A percentile compares a stretch with the other conserved stretches of the same genome.
These are phyloP conservation scores for Lomographa bimaculata DNA, from an alignment of 2,888 invertebrate genomes.

Conservation along the genomic window DNA sequence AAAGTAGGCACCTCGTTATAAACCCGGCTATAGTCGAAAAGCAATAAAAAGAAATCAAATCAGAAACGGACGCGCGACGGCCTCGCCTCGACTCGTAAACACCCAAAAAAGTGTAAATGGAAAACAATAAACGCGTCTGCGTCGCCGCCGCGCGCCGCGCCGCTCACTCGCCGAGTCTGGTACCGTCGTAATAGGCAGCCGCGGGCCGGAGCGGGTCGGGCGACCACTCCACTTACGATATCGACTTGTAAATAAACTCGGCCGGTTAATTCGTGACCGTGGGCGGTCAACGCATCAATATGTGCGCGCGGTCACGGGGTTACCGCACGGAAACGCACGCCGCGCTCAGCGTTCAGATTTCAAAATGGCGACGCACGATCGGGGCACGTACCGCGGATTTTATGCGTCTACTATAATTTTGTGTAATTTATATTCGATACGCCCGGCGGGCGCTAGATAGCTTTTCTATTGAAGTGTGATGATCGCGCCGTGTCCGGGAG, in stretches of 20 bases:
- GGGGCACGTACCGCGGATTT: constrained; percentile 57
- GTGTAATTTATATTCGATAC: constrained; percentile 80
- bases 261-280: constrained; percentile 65
- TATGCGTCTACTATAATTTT: constrained; percentile 68
- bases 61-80: constrained; percentile 67
- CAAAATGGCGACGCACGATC: constrained; percentile 56
- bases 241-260: constrained; percentile 54
- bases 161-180: constrained; percentile 46
- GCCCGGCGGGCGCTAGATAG: constrained; percentile 63
- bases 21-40: constrained; percentile 40
- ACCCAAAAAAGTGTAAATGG: constrained; percentile 73
- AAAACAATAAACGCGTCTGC: constrained; percentile 77
- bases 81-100: constrained; percentile 72
- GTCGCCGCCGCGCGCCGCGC: constrained; percentile 35
- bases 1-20: constrained; percentile 39
- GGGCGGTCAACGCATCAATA: constrained; percentile 78
- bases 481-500: constrained; percentile 66
- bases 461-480: constrained; percentile 69
- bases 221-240: constrained; percentile 35
- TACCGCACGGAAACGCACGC: constrained; percentile 65
- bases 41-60: constrained; percentile 60
- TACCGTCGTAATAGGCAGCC: constrained; percentile 42
- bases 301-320: constrained; percentile 77
- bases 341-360: constrained; percentile 45
- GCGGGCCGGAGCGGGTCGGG: constrained; percentile 40